phyloP scores from a whole-genome alignment of 2,888 invertebrate genomes.

The Hanleya hanleyi region DNA sequence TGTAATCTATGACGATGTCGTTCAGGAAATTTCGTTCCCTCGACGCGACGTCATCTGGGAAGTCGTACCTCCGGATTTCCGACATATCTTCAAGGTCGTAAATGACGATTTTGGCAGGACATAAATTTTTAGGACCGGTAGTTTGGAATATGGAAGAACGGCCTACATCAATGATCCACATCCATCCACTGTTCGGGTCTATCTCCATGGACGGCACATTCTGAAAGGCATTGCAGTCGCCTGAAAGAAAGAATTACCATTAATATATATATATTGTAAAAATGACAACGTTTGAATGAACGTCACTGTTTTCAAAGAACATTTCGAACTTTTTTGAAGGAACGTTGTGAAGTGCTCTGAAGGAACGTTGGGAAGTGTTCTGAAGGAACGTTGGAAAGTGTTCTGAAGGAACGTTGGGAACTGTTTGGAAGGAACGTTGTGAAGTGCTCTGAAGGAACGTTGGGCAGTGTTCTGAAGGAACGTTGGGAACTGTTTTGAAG shows the following conservation, averaged over 20 bases:
- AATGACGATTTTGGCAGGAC: conserved; percentile 57
- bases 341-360: no score
- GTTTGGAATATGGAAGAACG: conserved; percentile 17
- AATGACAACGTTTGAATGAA: no score
- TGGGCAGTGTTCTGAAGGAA: no score
- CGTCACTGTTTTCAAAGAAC: no score
- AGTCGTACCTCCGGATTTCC: conserved; percentile 43
- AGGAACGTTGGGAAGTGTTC: no score
- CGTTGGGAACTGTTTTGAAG: no score
- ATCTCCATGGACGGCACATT: conserved; percentile 61
- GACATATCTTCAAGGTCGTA: conserved; percentile 45
- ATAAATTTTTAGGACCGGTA: conserved; percentile 30
- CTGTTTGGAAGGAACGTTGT: no score
- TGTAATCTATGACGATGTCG: conserved; percentile 58
- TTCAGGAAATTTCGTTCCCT: conserved; percentile 49
- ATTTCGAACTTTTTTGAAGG: no score
- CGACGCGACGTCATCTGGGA: conserved; percentile 50
- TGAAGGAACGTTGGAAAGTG: no score
- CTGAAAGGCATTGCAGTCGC: conserved; percentile 47
- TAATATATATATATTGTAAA: no score
- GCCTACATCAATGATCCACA: conserved; percentile 62
- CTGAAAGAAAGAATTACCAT: neutral
- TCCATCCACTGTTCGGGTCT: conserved; percentile 54
- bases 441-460: no score
- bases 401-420: no score